phyloP scores from a whole-genome alignment of 1,140 invertebrate genomes.

The Drosophila willistoni region DNA sequence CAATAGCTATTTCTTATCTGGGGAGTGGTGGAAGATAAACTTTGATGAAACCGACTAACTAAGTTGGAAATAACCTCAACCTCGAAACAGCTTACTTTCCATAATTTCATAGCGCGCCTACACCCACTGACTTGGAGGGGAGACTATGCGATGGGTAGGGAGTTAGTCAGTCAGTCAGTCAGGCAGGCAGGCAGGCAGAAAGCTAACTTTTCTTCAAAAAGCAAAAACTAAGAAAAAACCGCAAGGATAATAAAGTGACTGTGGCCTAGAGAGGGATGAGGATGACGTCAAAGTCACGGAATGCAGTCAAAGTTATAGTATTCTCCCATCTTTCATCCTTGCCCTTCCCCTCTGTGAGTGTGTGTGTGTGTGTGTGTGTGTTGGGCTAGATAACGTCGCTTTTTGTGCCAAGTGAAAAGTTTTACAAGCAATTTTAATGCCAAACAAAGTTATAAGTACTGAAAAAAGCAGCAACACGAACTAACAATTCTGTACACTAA shows the following conservation, averaged over 20 bases:
- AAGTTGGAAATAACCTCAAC: conserved; percentile 38
- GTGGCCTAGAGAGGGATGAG: conserved; percentile 32
- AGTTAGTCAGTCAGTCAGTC: not conserved
- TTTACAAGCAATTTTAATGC: conserved; percentile 81
- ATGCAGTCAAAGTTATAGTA: conserved; percentile 47
- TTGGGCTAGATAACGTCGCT: conserved; percentile 52
- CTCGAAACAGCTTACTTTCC: conserved; percentile 63
- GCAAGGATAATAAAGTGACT: conserved; percentile 72
- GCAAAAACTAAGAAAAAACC: conserved; percentile 66
- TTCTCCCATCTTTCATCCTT: not conserved
- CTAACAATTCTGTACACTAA: conserved; percentile 13
- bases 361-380: conserved; percentile 5
- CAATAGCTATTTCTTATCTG: conserved; percentile 7
- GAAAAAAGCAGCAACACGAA: conserved; percentile 12
- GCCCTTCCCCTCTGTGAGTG: not conserved
- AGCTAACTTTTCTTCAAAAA: conserved; percentile 16
- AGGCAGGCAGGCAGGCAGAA: conserved; percentile 32
- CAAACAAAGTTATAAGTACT: conserved; percentile 77
- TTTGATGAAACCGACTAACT: conserved; percentile 48
- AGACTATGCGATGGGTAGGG: not conserved
- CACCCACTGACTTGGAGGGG: not conserved
- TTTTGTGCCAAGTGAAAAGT: conserved; percentile 68
- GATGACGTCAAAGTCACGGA: conserved; percentile 61
- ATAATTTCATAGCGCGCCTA: conserved; percentile 69
- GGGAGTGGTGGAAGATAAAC: conserved; percentile 8